These are phyloP conservation scores for Cephus pulcher DNA, from an alignment of 2,888 invertebrate species.

Conservation along the genomic window DNA sequence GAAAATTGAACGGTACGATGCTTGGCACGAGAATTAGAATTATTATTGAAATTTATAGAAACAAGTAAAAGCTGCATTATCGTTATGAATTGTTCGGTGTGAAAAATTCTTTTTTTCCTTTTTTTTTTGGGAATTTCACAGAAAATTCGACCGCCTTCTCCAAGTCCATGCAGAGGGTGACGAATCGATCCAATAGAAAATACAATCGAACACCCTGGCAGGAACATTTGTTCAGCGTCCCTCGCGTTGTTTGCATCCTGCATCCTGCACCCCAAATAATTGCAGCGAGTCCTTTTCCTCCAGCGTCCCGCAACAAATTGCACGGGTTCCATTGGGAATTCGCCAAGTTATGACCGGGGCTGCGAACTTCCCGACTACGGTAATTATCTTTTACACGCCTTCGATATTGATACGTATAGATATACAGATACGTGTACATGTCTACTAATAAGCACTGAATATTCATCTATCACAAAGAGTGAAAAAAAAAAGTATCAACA, in stretches of 20 bases:
- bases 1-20: background rate
- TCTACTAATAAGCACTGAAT: background rate
- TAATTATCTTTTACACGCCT: constrained; percentile 54
- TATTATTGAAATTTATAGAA: background rate
- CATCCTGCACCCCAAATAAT: constrained; percentile 55
- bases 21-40: background rate
- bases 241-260: constrained; percentile 47
- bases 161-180: background rate
- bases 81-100: background rate
- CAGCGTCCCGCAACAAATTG: constrained; percentile 54
- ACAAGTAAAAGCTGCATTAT: background rate
- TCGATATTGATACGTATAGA: background rate
- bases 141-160: background rate
- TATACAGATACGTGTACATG: background rate
- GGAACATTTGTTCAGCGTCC: constrained; percentile 2
- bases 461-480: background rate
- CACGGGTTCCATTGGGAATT: constrained; percentile 51
- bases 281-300: constrained; percentile 50
- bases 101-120: background rate
- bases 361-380: constrained; percentile 58
- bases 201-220: background rate
- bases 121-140: background rate
- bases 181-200: background rate
- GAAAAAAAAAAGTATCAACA: background rate
- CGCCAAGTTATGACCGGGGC: constrained; percentile 59